These are phyloP conservation scores for Lithophane ornitopus DNA, from an alignment of 2,888 invertebrate species.

Conservation along the genomic window DNA sequence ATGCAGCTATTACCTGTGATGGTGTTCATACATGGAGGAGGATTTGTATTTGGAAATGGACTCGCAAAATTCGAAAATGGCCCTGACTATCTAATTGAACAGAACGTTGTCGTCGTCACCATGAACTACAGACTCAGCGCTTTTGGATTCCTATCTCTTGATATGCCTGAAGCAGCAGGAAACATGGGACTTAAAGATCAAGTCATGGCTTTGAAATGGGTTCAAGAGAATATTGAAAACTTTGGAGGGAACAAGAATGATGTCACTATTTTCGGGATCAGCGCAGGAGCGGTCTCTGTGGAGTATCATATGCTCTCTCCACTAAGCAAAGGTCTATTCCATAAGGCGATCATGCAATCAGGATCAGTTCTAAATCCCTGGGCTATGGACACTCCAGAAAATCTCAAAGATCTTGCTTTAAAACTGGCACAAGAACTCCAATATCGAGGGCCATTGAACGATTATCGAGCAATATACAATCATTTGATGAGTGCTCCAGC, in stretches of 20 bases:
- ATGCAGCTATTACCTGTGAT: conserved; percentile 74
- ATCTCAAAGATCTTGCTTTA: conserved; percentile 67
- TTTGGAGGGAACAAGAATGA: conserved; percentile 78
- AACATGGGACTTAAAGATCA: conserved; percentile 85
- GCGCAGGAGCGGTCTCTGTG: conserved; percentile 77
- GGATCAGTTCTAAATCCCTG: conserved; percentile 78
- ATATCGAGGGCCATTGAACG: conserved; percentile 68
- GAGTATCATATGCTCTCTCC: conserved; percentile 78
- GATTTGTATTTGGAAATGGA: conserved; percentile 79
- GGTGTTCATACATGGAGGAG: conserved; percentile 83
- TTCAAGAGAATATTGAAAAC: conserved; percentile 75
- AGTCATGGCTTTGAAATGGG: conserved; percentile 79
- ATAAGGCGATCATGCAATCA: conserved; percentile 80
- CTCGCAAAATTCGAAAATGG: conserved; percentile 73
- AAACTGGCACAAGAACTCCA: conserved; percentile 71
- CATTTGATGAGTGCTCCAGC: conserved; percentile 66
- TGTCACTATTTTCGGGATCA: conserved; percentile 78
- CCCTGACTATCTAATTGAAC: conserved; percentile 80
- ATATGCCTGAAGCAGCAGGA: conserved; percentile 77
- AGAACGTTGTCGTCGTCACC: conserved; percentile 80
- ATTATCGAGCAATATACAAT: conserved; percentile 67
- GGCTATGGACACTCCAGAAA: conserved; percentile 70
- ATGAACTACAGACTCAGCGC: conserved; percentile 84
- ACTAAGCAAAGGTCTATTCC: conserved; percentile 75
- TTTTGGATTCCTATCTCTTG: conserved; percentile 81